A percentile compares a stretch with the other conserved stretches of the same genome.
These are phyloP conservation scores for Phthorimaea operculella DNA, from an alignment of 1,140 invertebrate species.

Conservation along the genomic window DNA sequence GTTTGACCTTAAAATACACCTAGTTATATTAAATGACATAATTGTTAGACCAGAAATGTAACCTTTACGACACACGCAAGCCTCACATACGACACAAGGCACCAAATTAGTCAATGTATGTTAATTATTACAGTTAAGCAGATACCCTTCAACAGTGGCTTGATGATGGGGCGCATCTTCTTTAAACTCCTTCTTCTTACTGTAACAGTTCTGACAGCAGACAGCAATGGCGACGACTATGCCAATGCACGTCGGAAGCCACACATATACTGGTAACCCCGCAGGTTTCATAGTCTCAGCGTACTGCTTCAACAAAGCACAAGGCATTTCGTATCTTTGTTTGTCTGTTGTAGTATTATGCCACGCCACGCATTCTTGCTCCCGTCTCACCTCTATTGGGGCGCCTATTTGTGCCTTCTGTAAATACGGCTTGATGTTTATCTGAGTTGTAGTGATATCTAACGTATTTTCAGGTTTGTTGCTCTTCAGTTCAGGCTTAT, in stretches of 20 bases:
- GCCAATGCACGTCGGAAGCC: conserved; percentile 41
- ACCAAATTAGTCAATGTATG: neutral
- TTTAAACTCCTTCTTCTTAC: conserved; percentile 27
- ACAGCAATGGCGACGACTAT: conserved; percentile 34
- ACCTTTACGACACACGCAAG: no score
- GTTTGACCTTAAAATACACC: no score
- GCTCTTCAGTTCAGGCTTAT: conserved; percentile 21
- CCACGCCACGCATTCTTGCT: conserved; percentile 51
- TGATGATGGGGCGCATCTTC: conserved; percentile 32
- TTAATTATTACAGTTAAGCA: conserved; percentile 7
- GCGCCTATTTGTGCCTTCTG: conserved; percentile 21
- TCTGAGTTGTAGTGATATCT: conserved; percentile 42
- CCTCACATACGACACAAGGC: no score
- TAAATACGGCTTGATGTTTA: conserved; percentile 39
- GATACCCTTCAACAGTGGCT: conserved; percentile 5
- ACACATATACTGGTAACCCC: conserved; percentile 50
- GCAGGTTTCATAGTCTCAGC: conserved; percentile 50
- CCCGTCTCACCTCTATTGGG: conserved; percentile 32
- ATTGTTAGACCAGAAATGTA: no score
- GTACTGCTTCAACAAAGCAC: conserved; percentile 47
- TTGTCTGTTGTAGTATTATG: conserved; percentile 39
- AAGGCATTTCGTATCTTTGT: conserved; percentile 38
- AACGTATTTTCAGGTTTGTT: conserved; percentile 17
- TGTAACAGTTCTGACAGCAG: conserved; percentile 39
- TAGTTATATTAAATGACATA: no score